Percentiles rank a stretch among this genome's conserved stretches.
These are phyloP conservation scores for Melikaiella ostensackeni DNA, from an alignment of 2,888 invertebrate genomes.

Conservation along the genomic window DNA sequence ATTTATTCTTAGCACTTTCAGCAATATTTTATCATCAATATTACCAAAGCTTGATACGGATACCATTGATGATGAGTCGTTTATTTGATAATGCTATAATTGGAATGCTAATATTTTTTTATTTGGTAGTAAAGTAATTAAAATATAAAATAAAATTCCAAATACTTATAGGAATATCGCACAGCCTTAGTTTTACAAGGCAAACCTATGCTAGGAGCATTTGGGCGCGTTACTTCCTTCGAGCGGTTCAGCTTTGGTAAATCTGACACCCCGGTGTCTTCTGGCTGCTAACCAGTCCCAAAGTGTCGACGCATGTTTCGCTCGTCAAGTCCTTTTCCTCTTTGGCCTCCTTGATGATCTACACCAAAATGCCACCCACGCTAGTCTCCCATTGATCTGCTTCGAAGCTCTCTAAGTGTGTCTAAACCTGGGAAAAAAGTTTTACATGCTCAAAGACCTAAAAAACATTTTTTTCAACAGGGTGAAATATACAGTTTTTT, in stretches of 20 bases:
- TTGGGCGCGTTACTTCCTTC: constrained; percentile 45
- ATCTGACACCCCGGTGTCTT: constrained; percentile 66
- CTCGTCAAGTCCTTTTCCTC: constrained; percentile 43
- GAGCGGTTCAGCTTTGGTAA: constrained; percentile 70
- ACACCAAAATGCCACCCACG: constrained; percentile 39
- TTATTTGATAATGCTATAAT: constrained; percentile 32
- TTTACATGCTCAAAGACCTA: neutral
- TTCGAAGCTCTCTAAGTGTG: constrained; percentile 14
- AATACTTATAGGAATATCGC: constrained; percentile 35
- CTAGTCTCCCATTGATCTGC: constrained; percentile 27
- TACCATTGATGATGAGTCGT: neutral
- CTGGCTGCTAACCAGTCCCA: constrained; percentile 54
- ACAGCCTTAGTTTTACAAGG: constrained; percentile 35
- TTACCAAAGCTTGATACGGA: neutral
- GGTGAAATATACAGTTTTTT: neutral
- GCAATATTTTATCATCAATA: constrained; percentile 2
- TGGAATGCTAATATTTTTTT: constrained; percentile 32
- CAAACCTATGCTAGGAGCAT: constrained; percentile 26
- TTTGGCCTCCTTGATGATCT: constrained; percentile 47
- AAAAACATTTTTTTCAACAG: neutral
- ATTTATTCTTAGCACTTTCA: constrained; percentile 10
- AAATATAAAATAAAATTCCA: constrained; percentile 27
- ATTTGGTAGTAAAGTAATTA: constrained; percentile 34
- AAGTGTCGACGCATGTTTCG: constrained; percentile 46
- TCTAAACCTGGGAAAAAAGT: constrained; percentile 17